Evolutionary conservation across 2,888 invertebrate genomes (phyloP).

Genomic region (Drosophila testacea): DNA sequence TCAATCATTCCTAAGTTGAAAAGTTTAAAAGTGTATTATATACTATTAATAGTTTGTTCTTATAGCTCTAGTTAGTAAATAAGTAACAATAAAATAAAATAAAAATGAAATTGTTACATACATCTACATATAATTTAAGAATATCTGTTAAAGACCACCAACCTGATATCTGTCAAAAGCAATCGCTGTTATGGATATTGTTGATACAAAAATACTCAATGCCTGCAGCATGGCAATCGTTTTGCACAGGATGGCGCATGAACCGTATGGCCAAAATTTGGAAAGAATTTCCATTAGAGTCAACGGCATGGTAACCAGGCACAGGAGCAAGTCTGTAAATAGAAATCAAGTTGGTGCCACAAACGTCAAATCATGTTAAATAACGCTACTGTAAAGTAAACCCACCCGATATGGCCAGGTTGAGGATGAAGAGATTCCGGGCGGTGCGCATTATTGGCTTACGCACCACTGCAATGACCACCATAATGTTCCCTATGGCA

Average conservation of each 20-base stretch:
- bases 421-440: slow-evolving; percentile 96
- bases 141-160: slow-evolving; percentile 47
- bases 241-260: slow-evolving; percentile 91
- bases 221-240: slow-evolving; percentile 94
- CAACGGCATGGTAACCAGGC: slow-evolving; percentile 95
- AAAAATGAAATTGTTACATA: no score
- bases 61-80: no score
- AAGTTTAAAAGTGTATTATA: no score
- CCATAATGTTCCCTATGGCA: slow-evolving; percentile 93
- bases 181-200: slow-evolving; percentile 96
- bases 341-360: slow-evolving; percentile 10
- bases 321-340: slow-evolving; percentile 90
- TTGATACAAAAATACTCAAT: slow-evolving; percentile 96
- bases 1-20: no score
- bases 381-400: slow-evolving; percentile 8
- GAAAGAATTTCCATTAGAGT: slow-evolving; percentile 94
- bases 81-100: no score
- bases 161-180: slow-evolving; percentile 94
- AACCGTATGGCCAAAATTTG: slow-evolving; percentile 94
- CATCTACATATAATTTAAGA: neutral
- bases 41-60: no score
- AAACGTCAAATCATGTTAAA: slow-evolving; percentile 21
- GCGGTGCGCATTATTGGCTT: slow-evolving; percentile 96
- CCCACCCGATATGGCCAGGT: slow-evolving; percentile 91
- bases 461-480: slow-evolving; percentile 91